Conservation (phyloP, 2,797 vertebrate genomes). For the Neoniphon sammara region DNA sequence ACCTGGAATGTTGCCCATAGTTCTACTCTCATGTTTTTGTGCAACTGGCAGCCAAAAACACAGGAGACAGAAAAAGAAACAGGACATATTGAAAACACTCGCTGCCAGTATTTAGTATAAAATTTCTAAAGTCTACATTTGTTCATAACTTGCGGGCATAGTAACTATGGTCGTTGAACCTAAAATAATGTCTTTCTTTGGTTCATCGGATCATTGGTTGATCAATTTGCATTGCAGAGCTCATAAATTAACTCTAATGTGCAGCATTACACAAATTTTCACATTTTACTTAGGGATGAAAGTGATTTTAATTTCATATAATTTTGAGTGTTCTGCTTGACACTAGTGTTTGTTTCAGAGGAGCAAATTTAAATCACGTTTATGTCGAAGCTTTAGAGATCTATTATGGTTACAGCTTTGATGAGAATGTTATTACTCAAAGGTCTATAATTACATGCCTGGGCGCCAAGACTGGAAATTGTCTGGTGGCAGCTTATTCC, state of each 20-base stretch:
- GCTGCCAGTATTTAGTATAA: constrained; percentile 17
- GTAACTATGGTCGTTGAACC: not conserved
- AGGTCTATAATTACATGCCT: constrained; percentile 71
- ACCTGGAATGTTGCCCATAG: constrained; percentile 46
- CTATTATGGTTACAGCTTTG: constrained; percentile 50
- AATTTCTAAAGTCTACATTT: constrained; percentile 6
- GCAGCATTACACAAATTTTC: not conserved
- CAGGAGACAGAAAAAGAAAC: not conserved
- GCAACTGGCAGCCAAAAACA: not conserved
- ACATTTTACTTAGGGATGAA: not conserved
- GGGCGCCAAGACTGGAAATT: constrained; percentile 63
- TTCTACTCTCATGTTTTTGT: constrained; percentile 27
- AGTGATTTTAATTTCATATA: constrained; percentile 31
- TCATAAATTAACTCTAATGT: not conserved
- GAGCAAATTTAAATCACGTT: constrained; percentile 18
- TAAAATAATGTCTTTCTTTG: not conserved
- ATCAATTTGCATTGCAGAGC: not conserved
- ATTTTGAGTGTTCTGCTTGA: constrained; percentile 22
- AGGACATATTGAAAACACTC: constrained; percentile 32
- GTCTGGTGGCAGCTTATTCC: constrained; percentile 62
- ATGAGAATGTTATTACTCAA: constrained; percentile 61
- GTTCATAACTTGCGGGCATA: not conserved
- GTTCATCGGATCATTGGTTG: not conserved
- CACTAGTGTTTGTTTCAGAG: constrained; percentile 26
- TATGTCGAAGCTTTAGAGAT: constrained; percentile 31